These are phyloP conservation scores for Cotesia glomerata DNA, from an alignment of 1,140 invertebrate species.

Conservation along the genomic window DNA sequence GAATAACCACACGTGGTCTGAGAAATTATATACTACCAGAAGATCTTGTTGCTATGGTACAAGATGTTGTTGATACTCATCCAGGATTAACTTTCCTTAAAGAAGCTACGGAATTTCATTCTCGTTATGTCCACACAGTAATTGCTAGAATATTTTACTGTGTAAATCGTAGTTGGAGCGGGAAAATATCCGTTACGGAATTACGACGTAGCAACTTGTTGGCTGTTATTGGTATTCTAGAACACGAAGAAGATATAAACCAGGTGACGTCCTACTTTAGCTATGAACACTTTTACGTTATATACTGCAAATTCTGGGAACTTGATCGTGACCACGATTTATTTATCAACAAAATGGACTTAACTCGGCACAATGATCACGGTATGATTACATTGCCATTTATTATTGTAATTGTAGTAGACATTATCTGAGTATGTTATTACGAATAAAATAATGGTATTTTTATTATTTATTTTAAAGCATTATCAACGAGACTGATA, in stretches of 20 bases:
- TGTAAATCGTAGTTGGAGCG: constrained; percentile 97
- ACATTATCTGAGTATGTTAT: background rate
- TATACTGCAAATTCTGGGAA: constrained; percentile 99
- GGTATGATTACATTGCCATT: constrained; percentile 65
- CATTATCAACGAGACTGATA: constrained; percentile 92
- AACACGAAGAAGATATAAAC: constrained; percentile 97
- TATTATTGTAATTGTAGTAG: background rate
- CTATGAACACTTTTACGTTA: constrained; percentile 99
- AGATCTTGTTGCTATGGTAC: constrained; percentile 91
- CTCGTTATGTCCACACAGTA: constrained; percentile 95
- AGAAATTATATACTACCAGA: constrained; percentile 74
- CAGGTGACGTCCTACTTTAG: constrained; percentile 97
- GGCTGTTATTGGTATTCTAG: constrained; percentile 75
- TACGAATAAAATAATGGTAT: background rate
- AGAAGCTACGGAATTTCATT: constrained; percentile 98
- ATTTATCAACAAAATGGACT: constrained; percentile 92
- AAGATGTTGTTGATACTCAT: constrained; percentile 99
- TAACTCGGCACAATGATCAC: constrained; percentile 94
- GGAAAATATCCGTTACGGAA: constrained; percentile 87
- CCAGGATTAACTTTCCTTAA: constrained; percentile 96
- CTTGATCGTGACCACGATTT: constrained; percentile 98
- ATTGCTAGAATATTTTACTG: constrained; percentile 98
- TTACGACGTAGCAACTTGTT: constrained; percentile 90
- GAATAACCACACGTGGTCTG: constrained; percentile 77
- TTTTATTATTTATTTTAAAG: constrained; percentile 64